These are phyloP conservation scores for Argyrosomus regius DNA, from an alignment of 2,797 vertebrate species.

Conservation along the genomic window DNA sequence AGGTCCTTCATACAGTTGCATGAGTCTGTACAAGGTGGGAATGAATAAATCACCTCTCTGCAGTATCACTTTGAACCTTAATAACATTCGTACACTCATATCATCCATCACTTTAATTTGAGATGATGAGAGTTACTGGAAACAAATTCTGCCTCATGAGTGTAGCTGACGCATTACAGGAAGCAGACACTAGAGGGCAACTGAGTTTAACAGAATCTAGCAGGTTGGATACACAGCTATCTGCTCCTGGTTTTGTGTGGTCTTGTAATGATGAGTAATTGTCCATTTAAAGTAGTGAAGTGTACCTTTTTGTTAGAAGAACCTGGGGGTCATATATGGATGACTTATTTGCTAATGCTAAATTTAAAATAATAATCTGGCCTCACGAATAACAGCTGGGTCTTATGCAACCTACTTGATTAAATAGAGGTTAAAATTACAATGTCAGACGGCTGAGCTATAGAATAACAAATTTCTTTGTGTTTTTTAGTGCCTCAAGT, in stretches of 20 bases:
- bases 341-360: conserved; percentile 51
- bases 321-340: conserved; percentile 29
- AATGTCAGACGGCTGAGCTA: conserved; percentile 41
- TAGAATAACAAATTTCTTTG: conserved; percentile 44
- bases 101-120: conserved; percentile 75
- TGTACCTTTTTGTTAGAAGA: conserved; percentile 49
- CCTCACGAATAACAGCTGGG: conserved; percentile 41
- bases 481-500: conserved; percentile 32
- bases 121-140: conserved; percentile 52
- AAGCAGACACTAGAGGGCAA: conserved; percentile 80
- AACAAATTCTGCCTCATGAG: conserved; percentile 19
- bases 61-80: conserved; percentile 67
- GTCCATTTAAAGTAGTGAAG: conserved; percentile 51
- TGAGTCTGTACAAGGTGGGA: conserved; percentile 36
- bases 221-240: not conserved
- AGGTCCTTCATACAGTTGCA: conserved; percentile 30
- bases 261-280: conserved; percentile 64
- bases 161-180: conserved; percentile 39
- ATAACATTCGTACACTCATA: conserved; percentile 54
- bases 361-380: conserved; percentile 50
- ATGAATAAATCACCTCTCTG: conserved; percentile 64
- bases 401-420: conserved; percentile 54
- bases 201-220: conserved; percentile 67
- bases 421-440: conserved; percentile 64
- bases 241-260: conserved; percentile 16